These are phyloP conservation scores for Diachasma alloeum DNA, from an alignment of 1,140 invertebrate species.

Conservation along the genomic window DNA sequence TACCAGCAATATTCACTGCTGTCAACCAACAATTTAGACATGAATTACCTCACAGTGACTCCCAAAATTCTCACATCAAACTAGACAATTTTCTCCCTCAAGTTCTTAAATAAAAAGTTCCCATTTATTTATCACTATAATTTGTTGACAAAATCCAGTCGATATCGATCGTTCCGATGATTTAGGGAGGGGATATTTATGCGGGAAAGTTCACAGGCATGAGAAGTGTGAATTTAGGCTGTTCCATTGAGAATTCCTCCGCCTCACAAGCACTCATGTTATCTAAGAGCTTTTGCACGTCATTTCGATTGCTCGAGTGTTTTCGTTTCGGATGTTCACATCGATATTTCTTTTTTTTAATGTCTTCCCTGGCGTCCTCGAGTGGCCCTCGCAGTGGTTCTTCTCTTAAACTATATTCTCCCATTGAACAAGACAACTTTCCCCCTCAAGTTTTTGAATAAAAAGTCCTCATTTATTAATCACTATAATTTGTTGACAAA, in stretches of 20 bases:
- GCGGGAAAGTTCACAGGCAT: conserved; percentile 61
- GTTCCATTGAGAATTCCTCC: conserved; percentile 49
- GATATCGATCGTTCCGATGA: background rate
- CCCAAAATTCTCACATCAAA: background rate
- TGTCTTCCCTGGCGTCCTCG: conserved; percentile 57
- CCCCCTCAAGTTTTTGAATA: background rate
- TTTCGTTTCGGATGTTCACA: conserved; percentile 60
- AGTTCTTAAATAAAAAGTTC: background rate
- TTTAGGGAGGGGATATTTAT: conserved; percentile 35
- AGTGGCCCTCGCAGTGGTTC: conserved; percentile 63
- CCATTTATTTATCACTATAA: background rate
- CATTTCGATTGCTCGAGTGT: conserved; percentile 51
- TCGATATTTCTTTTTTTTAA: conserved; percentile 60
- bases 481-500: background rate
- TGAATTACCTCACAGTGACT: background rate
- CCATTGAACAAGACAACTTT: background rate
- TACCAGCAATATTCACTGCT: background rate
- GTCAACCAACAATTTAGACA: background rate
- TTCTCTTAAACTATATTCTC: conserved; percentile 34
- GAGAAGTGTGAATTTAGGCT: conserved; percentile 58
- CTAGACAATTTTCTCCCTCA: background rate
- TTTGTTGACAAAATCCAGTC: background rate
- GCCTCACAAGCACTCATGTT: conserved; percentile 54
- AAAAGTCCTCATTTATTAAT: background rate
- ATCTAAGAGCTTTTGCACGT: conserved; percentile 54